A percentile compares a stretch with the other conserved stretches of the same genome.
phyloP scores from a whole-genome alignment of 37 sponge, comb jelly and placozoan species.

The Chondrilla cf. caribensis region DNA sequence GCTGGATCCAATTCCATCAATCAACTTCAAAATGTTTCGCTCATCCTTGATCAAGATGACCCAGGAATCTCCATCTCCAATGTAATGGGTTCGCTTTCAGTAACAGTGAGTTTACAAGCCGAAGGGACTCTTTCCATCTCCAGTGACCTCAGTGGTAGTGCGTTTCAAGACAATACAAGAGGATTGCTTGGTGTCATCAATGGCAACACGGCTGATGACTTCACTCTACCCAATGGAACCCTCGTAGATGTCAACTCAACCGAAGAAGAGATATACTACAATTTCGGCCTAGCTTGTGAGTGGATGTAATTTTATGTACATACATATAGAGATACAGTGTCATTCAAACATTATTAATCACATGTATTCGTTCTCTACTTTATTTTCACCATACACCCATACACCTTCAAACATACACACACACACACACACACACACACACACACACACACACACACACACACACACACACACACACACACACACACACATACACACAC shows the following conservation, averaged over 20 bases:
- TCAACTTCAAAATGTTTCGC: too few species aligned
- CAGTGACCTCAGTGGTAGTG: too few species aligned
- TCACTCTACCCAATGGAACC: not conserved
- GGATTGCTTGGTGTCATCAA: constrained; percentile 14
- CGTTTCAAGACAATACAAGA: not conserved
- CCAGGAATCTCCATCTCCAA: too few species aligned
- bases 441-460: constrained; percentile 15
- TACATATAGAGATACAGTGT: not conserved
- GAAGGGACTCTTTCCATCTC: too few species aligned
- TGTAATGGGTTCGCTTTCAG: too few species aligned
- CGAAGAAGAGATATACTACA: constrained; percentile 2
- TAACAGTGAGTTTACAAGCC: too few species aligned
- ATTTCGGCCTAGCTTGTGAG: constrained; percentile 23
- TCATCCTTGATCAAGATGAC: too few species aligned
- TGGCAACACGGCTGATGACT: constrained; percentile 22
- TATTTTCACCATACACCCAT: not conserved
- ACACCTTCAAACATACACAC: not conserved
- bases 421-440: constrained; percentile 4
- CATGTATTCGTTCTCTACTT: not conserved
- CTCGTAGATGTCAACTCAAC: not conserved
- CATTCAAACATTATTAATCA: too few species aligned
- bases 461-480: constrained; percentile 15
- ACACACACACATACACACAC: not conserved
- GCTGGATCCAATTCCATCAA: too few species aligned
- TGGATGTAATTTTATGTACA: too few species aligned